Base-by-base conservation (phyloP, 2,113 vertebrate genomes). In the Podarcis raffonei region DNA sequence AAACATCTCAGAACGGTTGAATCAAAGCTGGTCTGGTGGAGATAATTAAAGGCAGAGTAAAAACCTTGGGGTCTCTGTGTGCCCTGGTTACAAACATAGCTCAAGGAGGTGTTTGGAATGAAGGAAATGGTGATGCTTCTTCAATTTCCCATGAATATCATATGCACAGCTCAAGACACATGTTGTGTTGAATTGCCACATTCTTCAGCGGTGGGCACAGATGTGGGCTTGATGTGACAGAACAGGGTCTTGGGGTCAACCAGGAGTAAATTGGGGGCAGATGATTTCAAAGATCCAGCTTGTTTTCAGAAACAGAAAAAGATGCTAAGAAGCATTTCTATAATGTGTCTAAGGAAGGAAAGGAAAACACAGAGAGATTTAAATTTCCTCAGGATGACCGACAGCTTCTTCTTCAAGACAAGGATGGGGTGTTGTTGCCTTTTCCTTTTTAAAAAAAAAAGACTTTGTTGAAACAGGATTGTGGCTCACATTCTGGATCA, bases 241-340 rank as follows among this genome's bases (percentile, higher is more conserved):
- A 97, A 92, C 95, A 95, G 96, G 98, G 98, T 98, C 97, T 95
- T 85, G 89, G 97, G 98, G 98, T 99, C 98, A 98, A 95, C 69
- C 95, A 94, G 96, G 96, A 98, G 98, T 98, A 98, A 99, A 99
- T 98, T 98, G 97, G 97, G 98, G 98, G 98, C 98, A 99, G 98
- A 98, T 98, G 98, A 98, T 96, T 97, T 95, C 96, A 98, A 95
- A 95, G 96, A 96, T 96, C 94, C 94, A 95, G 95, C 95, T 96
- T 96, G 97, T 97, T 97, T 97, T 96, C 96, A 97, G 97, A 86
- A 95, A 95, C 81, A 48, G 2, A 32, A 91, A 93, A 95, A 95
- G 93, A 96, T 95, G 94, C 95, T 95, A 90, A 81, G 90, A 83
- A 82, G 93, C 86, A 87, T 94, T 95, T 95, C 94, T 92, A 92